Conservation (phyloP, 2,888 invertebrate genomes). For the Hoplodrina blanda region DNA sequence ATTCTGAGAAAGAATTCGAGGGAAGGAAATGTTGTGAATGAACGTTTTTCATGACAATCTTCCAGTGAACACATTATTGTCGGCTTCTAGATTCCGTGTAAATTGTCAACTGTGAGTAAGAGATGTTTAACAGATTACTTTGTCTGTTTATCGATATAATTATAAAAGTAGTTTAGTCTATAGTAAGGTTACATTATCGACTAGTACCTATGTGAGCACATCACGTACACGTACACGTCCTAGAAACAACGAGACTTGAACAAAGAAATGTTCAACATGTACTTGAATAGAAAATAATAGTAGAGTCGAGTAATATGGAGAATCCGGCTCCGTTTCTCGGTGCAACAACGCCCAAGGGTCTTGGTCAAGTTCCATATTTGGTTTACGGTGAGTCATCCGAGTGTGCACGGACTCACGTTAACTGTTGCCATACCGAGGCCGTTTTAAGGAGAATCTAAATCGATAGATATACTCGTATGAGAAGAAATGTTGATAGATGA, state of each 20-base stretch:
- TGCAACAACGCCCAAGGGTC: constrained; percentile 66
- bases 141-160: neutral
- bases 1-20: constrained; percentile 36
- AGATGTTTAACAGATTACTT: neutral
- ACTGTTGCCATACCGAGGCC: constrained; percentile 71
- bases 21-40: constrained; percentile 21
- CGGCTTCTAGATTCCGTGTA: constrained; percentile 1
- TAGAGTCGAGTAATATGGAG: constrained; percentile 46
- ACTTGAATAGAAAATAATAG: constrained; percentile 57
- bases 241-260: constrained; percentile 29
- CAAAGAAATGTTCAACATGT: constrained; percentile 46
- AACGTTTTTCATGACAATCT: neutral
- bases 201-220: constrained; percentile 11
- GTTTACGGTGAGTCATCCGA: constrained; percentile 77
- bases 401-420: constrained; percentile 64
- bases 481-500: constrained; percentile 64
- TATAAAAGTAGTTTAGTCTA: neutral
- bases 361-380: constrained; percentile 78
- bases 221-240: too few relatives aligned
- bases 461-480: constrained; percentile 54
- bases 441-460: constrained; percentile 70
- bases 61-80: neutral
- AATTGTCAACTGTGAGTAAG: neutral
- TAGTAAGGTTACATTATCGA: constrained; percentile 14
- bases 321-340: constrained; percentile 72